Conservation (phyloP, 1,140 invertebrate genomes). For the Pectinophora gossypiella region DNA sequence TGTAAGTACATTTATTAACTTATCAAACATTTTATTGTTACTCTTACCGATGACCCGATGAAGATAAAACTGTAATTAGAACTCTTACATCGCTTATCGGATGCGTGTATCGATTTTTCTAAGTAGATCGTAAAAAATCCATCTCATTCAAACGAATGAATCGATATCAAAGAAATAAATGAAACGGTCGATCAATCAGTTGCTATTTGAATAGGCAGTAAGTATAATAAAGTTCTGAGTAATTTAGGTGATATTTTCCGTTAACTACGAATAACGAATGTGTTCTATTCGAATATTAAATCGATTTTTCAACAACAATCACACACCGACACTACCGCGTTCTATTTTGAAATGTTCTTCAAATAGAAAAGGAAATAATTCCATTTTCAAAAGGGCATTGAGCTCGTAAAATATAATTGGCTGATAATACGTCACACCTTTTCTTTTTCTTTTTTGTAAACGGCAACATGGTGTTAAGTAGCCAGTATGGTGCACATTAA, state of each 20-base stretch:
- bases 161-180: slow-evolving; percentile 60
- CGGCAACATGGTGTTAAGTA: slow-evolving; percentile 43
- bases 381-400: background rate
- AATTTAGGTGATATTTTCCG: too few species aligned
- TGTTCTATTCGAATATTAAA: too few species aligned
- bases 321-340: too few species aligned
- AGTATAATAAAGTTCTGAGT: too few species aligned
- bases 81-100: slow-evolving; percentile 54
- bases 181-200: slow-evolving; percentile 69
- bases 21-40: slow-evolving; percentile 58
- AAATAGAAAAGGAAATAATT: background rate
- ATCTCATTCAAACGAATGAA: slow-evolving; percentile 54
- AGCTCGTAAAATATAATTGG: slow-evolving; percentile 29
- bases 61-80: slow-evolving; percentile 70
- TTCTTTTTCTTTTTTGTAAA: slow-evolving; percentile 28
- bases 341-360: background rate
- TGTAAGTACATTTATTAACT: slow-evolving; percentile 55
- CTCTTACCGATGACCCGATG: slow-evolving; percentile 47
- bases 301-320: too few species aligned
- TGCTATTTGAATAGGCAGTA: slow-evolving; percentile 58
- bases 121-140: slow-evolving; percentile 55
- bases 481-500: slow-evolving; percentile 61
- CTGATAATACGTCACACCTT: slow-evolving; percentile 29
- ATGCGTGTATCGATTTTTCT: slow-evolving; percentile 65
- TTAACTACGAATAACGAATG: too few species aligned